Evolutionary conservation across 2,113 vertebrate species (phyloP).

Genomic region (Hyaena hyaena): DNA sequence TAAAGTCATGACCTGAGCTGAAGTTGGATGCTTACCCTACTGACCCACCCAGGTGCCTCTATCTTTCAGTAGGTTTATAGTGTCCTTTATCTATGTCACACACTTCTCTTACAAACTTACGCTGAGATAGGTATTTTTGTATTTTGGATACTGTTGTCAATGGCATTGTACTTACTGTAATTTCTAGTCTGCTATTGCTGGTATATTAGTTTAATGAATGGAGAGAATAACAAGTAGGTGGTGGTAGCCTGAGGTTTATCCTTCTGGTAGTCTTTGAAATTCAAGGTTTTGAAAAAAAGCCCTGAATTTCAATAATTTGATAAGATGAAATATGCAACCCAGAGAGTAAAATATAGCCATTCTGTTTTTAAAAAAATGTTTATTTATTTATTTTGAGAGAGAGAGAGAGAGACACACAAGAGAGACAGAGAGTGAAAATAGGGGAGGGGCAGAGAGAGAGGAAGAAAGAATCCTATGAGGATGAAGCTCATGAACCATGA

Average conservation of each 20-base stretch:
- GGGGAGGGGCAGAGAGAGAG: not conserved
- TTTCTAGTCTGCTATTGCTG: not conserved
- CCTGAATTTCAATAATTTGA: not conserved
- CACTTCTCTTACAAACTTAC: not conserved
- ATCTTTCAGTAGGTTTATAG: not conserved
- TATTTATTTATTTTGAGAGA: not conserved
- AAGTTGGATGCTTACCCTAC: no score
- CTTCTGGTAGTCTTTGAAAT: slow-evolving; percentile 16
- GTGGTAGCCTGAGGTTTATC: not conserved
- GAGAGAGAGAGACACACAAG: not conserved
- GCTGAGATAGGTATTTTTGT: not conserved
- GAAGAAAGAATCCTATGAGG: no score
- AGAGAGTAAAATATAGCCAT: not conserved
- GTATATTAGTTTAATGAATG: not conserved
- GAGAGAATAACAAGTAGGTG: not conserved
- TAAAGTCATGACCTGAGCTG: no score
- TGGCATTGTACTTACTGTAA: not conserved
- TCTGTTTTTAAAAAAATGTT: not conserved
- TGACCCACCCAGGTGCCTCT: not conserved
- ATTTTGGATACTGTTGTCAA: not conserved
- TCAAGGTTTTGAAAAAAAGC: slow-evolving; percentile 26
- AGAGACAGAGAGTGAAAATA: no score
- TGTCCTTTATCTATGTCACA: slow-evolving; percentile 22
- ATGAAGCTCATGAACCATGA: not conserved
- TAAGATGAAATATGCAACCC: not conserved